Percentiles rank a stretch among this genome's conserved stretches.
Conservation (phyloP, 1,140 invertebrate species). For the Philotrypesis tridentata region DNA sequence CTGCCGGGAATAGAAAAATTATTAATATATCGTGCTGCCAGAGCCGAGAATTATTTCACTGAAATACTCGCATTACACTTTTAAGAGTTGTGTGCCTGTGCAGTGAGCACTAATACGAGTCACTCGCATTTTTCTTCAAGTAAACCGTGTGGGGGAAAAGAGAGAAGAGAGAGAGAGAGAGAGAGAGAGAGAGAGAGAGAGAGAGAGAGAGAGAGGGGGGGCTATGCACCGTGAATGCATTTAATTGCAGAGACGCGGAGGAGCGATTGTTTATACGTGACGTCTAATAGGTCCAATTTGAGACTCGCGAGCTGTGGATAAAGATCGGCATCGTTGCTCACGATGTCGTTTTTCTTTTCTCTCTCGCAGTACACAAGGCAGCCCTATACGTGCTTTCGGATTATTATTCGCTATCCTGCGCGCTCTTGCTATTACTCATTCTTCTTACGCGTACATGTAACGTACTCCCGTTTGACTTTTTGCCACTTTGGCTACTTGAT, state of each 20-base stretch:
- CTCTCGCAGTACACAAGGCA: too few species aligned
- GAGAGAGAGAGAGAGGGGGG: not conserved
- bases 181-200: too few species aligned
- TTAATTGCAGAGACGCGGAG: slow-evolving; percentile 22
- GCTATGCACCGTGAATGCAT: not conserved
- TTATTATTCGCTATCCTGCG: not conserved
- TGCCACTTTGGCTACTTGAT: not conserved
- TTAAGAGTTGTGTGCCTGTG: not conserved
- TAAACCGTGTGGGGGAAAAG: not conserved
- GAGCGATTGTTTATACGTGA: slow-evolving; percentile 2
- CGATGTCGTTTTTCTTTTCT: not conserved
- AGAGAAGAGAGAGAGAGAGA: too few species aligned
- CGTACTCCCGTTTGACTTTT: not conserved
- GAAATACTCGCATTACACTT: slow-evolving; percentile 15
- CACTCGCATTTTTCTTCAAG: not conserved
- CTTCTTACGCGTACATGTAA: not conserved
- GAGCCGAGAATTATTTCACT: slow-evolving; percentile 9
- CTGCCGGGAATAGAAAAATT: not conserved
- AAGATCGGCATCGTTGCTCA: not conserved
- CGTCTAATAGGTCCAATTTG: slow-evolving; percentile 24
- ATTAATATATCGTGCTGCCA: not conserved
- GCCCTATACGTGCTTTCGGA: not conserved
- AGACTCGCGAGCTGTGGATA: not conserved
- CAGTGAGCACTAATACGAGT: not conserved
- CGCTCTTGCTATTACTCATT: not conserved